Evolutionary conservation across 2,797 vertebrate species (phyloP), one percentile per base, ranked within the genome.

Genomic region (Squalus acanthias): DNA sequence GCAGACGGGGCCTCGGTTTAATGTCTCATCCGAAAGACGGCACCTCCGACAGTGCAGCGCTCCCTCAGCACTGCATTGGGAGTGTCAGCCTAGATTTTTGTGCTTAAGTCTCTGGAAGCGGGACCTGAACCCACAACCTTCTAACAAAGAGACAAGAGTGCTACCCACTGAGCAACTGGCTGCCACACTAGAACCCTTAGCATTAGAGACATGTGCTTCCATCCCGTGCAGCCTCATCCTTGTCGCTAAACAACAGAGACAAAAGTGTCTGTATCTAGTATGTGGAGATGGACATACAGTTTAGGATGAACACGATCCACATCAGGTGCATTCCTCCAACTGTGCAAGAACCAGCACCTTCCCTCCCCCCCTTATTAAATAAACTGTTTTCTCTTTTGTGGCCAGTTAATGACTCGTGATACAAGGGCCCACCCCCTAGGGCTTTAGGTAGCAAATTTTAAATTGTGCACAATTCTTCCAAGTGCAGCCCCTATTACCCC

Each of bases 281-380:
- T 22, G 63, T 67, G 89, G n/a, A 67, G 91, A 12, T 46, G 39
- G 39, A 46, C 63, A 46, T 9, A 46, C 20, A 9, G 33, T 39
- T 0, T 3, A 39, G 0, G n/a, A 93, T 67, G 9, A 46, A 93
- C 7, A n/a, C 69, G 91, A 93, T 24, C 17, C 91, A 46, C 69
- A 67, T 93, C 63, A 93, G 69, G 67, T 95, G 65, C 93, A 95
- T 70, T 72, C 17, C n/a, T 94, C 69, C 93, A 72, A 53, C 39
- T 72, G 67, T 53, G 67, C 93, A 69, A 67, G 63, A n/a, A 70
- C 22, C 12, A 74, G 24, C 10, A 15, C 10, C 20, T 74, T 17
- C 69, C 92, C 65, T 60, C 8, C 63, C 17, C 53, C 87, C 20
- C 87, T 94, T 69, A 39, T 63, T 63, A 63, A 63, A 65, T 15